Conservation (phyloP, 2,797 vertebrate species). For the Mus spretus region DNA sequence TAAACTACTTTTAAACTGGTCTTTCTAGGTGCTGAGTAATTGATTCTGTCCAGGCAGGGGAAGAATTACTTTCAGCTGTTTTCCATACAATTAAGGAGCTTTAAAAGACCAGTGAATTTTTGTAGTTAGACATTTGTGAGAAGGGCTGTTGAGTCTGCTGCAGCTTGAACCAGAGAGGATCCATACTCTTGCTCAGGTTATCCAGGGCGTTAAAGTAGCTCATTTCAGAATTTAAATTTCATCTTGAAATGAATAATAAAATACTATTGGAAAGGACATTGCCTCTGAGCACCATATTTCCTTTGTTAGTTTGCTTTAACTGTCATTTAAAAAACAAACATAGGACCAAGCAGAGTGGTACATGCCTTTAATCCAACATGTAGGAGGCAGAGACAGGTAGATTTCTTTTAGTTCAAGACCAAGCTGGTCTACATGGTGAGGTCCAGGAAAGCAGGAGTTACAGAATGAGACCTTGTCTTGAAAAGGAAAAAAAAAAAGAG, state of each 20-base stretch:
- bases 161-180: neutral
- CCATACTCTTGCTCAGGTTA: conserved; percentile 5
- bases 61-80: conserved; percentile 33
- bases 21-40: conserved; percentile 23
- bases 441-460: neutral
- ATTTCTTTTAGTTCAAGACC: neutral
- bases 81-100: conserved; percentile 31
- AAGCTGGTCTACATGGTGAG: neutral
- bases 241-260: conserved; percentile 20
- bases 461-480: neutral
- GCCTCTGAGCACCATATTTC: conserved; percentile 26
- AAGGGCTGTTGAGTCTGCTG: neutral
- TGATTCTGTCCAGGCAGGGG: neutral
- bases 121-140: conserved; percentile 41
- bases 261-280: conserved; percentile 17
- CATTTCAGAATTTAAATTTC: conserved; percentile 29
- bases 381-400: neutral
- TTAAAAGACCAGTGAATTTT: conserved; percentile 51
- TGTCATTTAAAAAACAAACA: neutral
- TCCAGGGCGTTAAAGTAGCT: neutral
- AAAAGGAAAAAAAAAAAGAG: neutral
- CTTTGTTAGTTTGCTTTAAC: conserved; percentile 16
- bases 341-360: neutral
- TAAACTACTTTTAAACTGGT: conserved; percentile 31
- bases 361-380: too few species aligned